These are phyloP conservation scores for Ennomos fuscantarius DNA, from an alignment of 2,888 invertebrate species.

Conservation along the genomic window DNA sequence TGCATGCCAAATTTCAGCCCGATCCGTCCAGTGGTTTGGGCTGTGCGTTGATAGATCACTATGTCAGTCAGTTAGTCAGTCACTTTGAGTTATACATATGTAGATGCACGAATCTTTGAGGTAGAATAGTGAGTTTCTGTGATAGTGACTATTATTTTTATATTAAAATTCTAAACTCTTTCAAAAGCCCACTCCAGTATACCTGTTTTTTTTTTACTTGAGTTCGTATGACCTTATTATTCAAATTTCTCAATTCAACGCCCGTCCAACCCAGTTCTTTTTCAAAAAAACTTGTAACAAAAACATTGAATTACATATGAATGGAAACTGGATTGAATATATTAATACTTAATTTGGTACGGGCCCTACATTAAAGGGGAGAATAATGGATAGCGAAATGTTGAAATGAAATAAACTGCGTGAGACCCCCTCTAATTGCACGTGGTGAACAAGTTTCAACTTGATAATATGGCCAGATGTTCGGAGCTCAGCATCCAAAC, in stretches of 20 bases:
- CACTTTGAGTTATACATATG: too few relatives aligned
- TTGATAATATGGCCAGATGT: constrained; percentile 57
- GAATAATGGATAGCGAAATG: constrained; percentile 76
- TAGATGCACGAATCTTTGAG: too few relatives aligned
- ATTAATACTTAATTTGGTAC: constrained; percentile 81
- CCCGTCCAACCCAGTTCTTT: constrained; percentile 77
- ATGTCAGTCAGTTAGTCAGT: too few relatives aligned
- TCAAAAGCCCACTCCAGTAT: constrained; percentile 34
- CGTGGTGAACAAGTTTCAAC: constrained; percentile 71
- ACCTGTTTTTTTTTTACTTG: constrained; percentile 43
- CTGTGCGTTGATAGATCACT: too few relatives aligned
- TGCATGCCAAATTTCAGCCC: too few relatives aligned
- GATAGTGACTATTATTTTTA: constrained; percentile 2
- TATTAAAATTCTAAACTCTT: constrained; percentile 13
- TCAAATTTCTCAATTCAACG: constrained; percentile 77
- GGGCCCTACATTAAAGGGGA: constrained; percentile 77
- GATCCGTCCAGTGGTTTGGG: too few relatives aligned
- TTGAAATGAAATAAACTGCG: constrained; percentile 63
- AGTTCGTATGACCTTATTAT: constrained; percentile 72
- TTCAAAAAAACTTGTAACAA: constrained; percentile 72
- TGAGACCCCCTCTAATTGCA: constrained; percentile 68
- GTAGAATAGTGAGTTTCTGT: too few relatives aligned
- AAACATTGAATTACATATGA: constrained; percentile 80
- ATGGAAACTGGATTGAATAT: constrained; percentile 82
- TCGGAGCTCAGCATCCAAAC: constrained; percentile 35